A percentile compares a stretch with the other conserved stretches of the same genome.
Evolutionary conservation across 2,888 invertebrate genomes (phyloP).

Genomic region (Phoronis australis): DNA sequence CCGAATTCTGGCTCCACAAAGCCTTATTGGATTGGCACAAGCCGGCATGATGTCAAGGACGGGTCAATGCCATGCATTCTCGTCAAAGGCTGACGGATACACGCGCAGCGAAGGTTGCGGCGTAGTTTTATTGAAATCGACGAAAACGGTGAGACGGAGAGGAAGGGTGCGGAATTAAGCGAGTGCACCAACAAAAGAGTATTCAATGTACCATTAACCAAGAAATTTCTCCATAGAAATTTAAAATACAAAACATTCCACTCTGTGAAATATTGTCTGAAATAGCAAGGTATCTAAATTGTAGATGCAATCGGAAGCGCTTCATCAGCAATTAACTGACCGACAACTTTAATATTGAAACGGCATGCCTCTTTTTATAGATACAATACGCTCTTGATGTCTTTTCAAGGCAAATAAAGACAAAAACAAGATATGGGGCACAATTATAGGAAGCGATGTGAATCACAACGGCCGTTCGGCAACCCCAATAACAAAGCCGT

Average conservation of each 20-base stretch:
- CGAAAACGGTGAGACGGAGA: slow-evolving; percentile 20
- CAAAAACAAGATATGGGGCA: slow-evolving; percentile 21
- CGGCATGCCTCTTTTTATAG: no score
- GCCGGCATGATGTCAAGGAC: slow-evolving; percentile 26
- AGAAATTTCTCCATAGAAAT: no score
- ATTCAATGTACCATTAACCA: no score
- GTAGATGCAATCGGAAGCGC: no score
- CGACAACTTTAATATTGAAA: no score
- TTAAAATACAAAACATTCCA: no score
- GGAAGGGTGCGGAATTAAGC: no score
- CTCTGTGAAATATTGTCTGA: no score
- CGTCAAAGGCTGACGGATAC: slow-evolving; percentile 26
- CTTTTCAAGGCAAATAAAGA: slow-evolving; percentile 21
- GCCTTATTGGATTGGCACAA: slow-evolving; percentile 23
- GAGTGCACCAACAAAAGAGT: no score
- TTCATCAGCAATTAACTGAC: no score
- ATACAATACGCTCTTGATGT: no score
- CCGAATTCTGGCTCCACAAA: slow-evolving; percentile 23
- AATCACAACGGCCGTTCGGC: slow-evolving; percentile 29
- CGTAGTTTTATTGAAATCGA: slow-evolving; percentile 22
- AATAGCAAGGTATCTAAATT: no score
- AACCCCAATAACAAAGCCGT: slow-evolving; percentile 27
- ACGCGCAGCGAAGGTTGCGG: slow-evolving; percentile 30
- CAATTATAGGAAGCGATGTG: slow-evolving; percentile 13
- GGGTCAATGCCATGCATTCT: slow-evolving; percentile 25